Conservation (phyloP, 2,797 vertebrate species). For the Hydrophis major region DNA sequence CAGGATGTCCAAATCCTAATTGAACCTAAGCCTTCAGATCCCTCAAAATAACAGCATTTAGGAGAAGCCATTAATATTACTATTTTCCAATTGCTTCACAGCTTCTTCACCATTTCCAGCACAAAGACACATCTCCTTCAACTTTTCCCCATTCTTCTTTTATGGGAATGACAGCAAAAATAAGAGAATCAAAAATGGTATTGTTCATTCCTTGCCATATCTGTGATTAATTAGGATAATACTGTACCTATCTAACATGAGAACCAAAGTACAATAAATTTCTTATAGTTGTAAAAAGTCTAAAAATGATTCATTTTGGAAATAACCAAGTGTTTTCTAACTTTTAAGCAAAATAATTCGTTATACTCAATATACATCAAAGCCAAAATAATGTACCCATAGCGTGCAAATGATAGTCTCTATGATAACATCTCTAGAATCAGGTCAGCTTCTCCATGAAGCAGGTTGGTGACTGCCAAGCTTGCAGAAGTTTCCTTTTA, state of each 20-base stretch:
- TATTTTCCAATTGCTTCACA: background rate
- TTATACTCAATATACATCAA: background rate
- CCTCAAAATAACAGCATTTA: too few species aligned
- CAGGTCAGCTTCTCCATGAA: background rate
- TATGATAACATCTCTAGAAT: background rate
- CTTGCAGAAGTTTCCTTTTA: too few species aligned
- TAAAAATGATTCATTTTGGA: background rate
- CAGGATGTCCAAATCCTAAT: background rate
- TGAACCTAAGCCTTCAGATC: background rate
- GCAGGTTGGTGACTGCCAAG: background rate
- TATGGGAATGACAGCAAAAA: background rate
- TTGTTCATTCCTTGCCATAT: background rate
- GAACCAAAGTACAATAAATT: background rate
- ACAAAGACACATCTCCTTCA: background rate
- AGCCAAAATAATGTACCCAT: background rate
- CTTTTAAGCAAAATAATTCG: background rate
- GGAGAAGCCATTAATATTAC: background rate
- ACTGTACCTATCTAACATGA: background rate
- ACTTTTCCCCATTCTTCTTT: background rate
- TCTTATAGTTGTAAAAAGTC: background rate
- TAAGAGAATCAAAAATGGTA: background rate
- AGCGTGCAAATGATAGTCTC: background rate
- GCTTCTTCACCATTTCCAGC: background rate
- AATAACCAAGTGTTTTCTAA: background rate
- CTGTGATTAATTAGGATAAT: background rate